These are phyloP conservation scores for Menura novaehollandiae DNA, from an alignment of 2,113 vertebrate genomes.

Conservation along the genomic window DNA sequence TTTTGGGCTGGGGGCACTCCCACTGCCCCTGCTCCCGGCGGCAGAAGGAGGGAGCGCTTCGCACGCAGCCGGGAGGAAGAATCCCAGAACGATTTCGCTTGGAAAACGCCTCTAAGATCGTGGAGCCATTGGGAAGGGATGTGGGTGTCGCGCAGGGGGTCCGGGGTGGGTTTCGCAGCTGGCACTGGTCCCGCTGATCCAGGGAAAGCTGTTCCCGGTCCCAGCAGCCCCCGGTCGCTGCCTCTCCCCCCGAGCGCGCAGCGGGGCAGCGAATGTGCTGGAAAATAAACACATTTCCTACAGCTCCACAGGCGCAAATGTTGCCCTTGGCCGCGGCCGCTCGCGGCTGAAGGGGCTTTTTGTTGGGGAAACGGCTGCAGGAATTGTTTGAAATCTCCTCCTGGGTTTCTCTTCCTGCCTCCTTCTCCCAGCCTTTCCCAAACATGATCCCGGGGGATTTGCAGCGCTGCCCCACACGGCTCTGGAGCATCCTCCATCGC, in stretches of 20 bases:
- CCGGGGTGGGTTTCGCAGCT: neutral
- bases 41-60: neutral
- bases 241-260: neutral
- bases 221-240: neutral
- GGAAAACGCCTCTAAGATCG: fast-evolving
- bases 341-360: slow-evolving; percentile 44
- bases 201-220: neutral
- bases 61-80: fast-evolving
- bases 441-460: neutral
- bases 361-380: slow-evolving; percentile 17
- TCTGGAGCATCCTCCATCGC: neutral
- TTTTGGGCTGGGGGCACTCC: neutral
- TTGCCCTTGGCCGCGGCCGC: slow-evolving; percentile 49
- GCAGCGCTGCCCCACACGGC: neutral
- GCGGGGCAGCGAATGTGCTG: neutral
- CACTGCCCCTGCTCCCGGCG: neutral
- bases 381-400: neutral
- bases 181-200: fast-evolving
- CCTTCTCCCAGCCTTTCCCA: neutral
- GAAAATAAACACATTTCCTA: neutral
- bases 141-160: neutral
- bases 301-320: neutral
- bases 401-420: neutral
- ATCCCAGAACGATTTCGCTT: fast-evolving
- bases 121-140: neutral